Evolutionary conservation across 2,113 vertebrate genomes (phyloP).

Genomic region (Odontesthes bonariensis): DNA sequence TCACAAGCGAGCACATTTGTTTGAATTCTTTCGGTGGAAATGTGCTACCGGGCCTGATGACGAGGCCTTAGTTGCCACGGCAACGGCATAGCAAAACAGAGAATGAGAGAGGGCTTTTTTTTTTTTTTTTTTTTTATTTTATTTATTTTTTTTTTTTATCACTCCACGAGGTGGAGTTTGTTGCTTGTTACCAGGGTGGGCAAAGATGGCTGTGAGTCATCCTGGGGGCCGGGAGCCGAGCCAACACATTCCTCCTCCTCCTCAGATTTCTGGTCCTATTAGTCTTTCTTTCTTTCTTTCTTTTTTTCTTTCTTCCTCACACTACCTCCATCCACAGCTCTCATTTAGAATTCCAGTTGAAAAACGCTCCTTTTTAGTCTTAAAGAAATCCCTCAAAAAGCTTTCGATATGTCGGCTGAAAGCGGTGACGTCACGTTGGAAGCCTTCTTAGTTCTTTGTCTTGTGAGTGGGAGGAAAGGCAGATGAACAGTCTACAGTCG

Average conservation of each 20-base stretch:
- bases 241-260: constrained; percentile 70
- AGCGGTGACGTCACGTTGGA: too few relatives aligned
- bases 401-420: too few relatives aligned
- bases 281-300: constrained; percentile 22
- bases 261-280: constrained; percentile 62
- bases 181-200: constrained; percentile 70
- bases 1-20: too few relatives aligned
- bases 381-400: too few relatives aligned
- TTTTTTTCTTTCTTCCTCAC: constrained; percentile 29
- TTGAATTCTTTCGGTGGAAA: constrained; percentile 14
- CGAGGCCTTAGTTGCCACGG: constrained; percentile 57
- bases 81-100: constrained; percentile 74
- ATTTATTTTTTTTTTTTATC: constrained; percentile 38
- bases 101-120: constrained; percentile 21
- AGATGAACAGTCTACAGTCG: too few relatives aligned
- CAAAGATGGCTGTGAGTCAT: constrained; percentile 83
- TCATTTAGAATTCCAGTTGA: constrained; percentile 45
- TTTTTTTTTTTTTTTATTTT: constrained; percentile 30
- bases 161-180: constrained; percentile 54
- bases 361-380: not conserved
- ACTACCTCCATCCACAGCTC: constrained; percentile 47
- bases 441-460: too few relatives aligned
- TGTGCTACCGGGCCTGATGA: constrained; percentile 32
- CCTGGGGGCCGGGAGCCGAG: constrained; percentile 60
- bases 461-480: too few relatives aligned